Evolutionary conservation across 2,113 vertebrate species (phyloP), one percentile per base, ranked within the genome.

Genomic region (Tursiops truncatus): DNA sequence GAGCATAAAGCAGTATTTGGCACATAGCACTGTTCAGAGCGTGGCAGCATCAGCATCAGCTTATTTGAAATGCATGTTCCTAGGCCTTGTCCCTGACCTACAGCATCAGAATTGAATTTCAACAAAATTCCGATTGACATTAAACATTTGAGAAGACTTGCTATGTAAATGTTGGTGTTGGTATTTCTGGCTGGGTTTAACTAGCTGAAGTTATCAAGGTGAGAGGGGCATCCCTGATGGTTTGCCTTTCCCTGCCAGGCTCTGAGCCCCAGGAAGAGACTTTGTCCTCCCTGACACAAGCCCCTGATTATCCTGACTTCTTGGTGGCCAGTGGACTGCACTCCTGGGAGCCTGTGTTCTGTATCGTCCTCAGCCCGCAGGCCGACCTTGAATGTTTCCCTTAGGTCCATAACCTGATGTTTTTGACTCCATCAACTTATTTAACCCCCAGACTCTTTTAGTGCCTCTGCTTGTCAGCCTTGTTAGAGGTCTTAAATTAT

Each of bases 341-440:
- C 8, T 63, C 58, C 58, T 56, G 1, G 76, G 58, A 94, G 47
- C 25, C n/a, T 50, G 2, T 89, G 63, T 50, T 65, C 85, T 68
- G 1, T 71, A n/a, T 60, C n/a, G 23, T 76, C 6, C 31, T 90
- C 8, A 14, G 60, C 21, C 23, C 84, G 14, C 14, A 8, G 68
- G 50, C 38, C 2, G 3, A 63, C 62, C 62, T 91, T 67, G 36
- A 81, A 25, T 58, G 47, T 84, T 70, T 65, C 82, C 47, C 68
- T 86, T 87, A 41, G 13, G 58, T 53, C 41, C 58, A 23, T 50
- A 56, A 90, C 58, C 23, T 76, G 9, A 36, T 65, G 9, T 81
- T 90, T 95, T n/a, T 92, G 70, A 62, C 11, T 50, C 36, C 28
- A 94, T 13, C 44, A 90, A 83, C 9, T 96, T 76, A 62, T 83